phyloP scores from a whole-genome alignment of 2,797 vertebrate species.

The Chelonia mydas region DNA sequence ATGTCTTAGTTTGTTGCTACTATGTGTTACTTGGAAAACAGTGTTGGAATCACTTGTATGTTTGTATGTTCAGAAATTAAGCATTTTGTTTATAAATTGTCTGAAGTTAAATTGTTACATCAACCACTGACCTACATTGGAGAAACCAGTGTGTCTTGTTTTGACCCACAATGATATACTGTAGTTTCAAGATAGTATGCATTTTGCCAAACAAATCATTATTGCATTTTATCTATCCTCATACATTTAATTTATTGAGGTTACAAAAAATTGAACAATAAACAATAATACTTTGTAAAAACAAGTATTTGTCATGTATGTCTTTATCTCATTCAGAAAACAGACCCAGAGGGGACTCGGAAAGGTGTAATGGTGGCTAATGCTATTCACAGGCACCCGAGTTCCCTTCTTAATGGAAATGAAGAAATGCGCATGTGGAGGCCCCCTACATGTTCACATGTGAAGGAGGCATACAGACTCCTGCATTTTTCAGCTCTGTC shows the following conservation, averaged over 20 bases:
- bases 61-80: neutral
- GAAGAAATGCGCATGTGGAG: neutral
- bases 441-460: neutral
- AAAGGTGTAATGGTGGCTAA: neutral
- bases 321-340: neutral
- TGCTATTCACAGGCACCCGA: neutral
- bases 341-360: neutral
- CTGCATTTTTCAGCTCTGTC: neutral
- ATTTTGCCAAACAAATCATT: constrained; percentile 1
- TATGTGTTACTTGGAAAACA: neutral
- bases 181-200: neutral
- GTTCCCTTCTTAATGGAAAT: neutral
- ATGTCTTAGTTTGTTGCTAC: constrained; percentile 10
- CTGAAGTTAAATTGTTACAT: neutral
- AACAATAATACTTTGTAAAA: neutral
- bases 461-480: neutral
- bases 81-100: neutral
- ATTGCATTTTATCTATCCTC: neutral
- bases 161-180: neutral
- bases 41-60: neutral
- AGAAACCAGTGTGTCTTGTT: constrained; percentile 1
- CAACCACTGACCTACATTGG: neutral
- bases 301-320: neutral
- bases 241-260: neutral
- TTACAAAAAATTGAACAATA: neutral